Evolutionary conservation across 2,113 vertebrate species (phyloP).

Genomic region (Lampris incognitus): DNA sequence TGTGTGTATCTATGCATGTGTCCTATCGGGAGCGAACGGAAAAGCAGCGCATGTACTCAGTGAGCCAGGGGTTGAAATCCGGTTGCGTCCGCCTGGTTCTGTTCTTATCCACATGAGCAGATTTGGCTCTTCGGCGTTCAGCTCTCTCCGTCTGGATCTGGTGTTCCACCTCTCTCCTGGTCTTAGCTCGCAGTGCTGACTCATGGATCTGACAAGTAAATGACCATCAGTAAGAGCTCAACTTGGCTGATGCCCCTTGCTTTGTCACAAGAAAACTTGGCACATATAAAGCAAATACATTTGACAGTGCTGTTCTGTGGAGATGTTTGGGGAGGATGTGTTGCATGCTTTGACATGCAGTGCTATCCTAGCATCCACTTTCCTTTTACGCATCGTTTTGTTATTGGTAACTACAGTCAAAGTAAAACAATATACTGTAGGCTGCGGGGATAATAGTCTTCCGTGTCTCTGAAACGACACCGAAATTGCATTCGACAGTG

Average conservation of each 20-base stretch:
- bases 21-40: slow-evolving; percentile 86
- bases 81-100: slow-evolving; percentile 70
- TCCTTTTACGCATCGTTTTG: no score
- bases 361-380: no score
- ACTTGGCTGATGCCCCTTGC: background rate
- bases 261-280: background rate
- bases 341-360: no score
- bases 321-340: no score
- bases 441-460: no score
- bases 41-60: slow-evolving; percentile 96
- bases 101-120: slow-evolving; percentile 81
- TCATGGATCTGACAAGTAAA: slow-evolving; percentile 86
- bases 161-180: slow-evolving; percentile 89
- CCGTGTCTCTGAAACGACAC: no score
- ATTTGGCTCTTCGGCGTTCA: slow-evolving; percentile 82
- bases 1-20: background rate
- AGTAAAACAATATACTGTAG: no score
- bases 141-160: slow-evolving; percentile 81
- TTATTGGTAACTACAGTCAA: no score
- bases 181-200: slow-evolving; percentile 93
- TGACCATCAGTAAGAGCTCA: no score
- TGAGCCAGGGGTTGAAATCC: slow-evolving; percentile 92
- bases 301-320: background rate
- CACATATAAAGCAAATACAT: background rate
- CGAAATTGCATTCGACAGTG: no score